These are phyloP conservation scores for Pungitius pungitius DNA, from an alignment of 2,113 vertebrate genomes.

Conservation along the genomic window DNA sequence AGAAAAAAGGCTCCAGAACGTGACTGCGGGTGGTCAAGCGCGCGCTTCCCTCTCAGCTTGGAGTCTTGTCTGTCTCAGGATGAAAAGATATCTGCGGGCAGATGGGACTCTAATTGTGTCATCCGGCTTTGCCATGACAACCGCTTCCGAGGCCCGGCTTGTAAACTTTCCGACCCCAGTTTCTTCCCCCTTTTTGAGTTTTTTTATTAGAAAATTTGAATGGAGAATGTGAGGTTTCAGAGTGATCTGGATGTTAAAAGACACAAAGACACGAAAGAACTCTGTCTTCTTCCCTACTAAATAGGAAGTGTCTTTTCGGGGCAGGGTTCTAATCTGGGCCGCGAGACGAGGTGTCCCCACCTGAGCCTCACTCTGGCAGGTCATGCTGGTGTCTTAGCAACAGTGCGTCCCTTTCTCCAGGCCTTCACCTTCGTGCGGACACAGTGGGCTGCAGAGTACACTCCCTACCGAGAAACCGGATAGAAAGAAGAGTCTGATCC, in stretches of 20 bases:
- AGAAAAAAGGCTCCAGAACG: background rate
- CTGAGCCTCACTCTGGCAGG: slow-evolving; percentile 33
- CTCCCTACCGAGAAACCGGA: slow-evolving; percentile 12
- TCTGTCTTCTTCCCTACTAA: background rate
- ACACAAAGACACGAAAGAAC: background rate
- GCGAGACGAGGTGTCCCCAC: slow-evolving; percentile 10
- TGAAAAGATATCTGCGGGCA: slow-evolving; percentile 43
- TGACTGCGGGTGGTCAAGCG: slow-evolving; percentile 12
- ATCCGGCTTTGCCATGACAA: slow-evolving; percentile 35
- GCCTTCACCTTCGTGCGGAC: slow-evolving; percentile 19
- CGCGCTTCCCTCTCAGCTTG: slow-evolving; percentile 48
- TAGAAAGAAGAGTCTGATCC: slow-evolving; percentile 8
- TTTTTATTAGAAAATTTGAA: background rate
- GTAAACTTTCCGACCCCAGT: slow-evolving; percentile 43
- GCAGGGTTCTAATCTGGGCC: slow-evolving; percentile 11
- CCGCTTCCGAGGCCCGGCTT: slow-evolving; percentile 40
- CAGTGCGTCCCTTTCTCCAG: background rate
- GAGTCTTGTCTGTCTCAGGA: slow-evolving; percentile 32
- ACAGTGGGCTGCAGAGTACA: slow-evolving; percentile 9
- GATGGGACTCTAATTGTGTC: slow-evolving; percentile 46
- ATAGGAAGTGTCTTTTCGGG: slow-evolving; percentile 14
- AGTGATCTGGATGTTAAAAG: background rate
- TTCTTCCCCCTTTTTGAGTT: slow-evolving; percentile 10
- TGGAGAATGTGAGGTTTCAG: background rate
- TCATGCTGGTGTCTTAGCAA: slow-evolving; percentile 35